Percentiles rank a stretch among this genome's conserved stretches.
phyloP scores from a whole-genome alignment of 2,888 invertebrate species.

The Eupithecia subumbrata region DNA sequence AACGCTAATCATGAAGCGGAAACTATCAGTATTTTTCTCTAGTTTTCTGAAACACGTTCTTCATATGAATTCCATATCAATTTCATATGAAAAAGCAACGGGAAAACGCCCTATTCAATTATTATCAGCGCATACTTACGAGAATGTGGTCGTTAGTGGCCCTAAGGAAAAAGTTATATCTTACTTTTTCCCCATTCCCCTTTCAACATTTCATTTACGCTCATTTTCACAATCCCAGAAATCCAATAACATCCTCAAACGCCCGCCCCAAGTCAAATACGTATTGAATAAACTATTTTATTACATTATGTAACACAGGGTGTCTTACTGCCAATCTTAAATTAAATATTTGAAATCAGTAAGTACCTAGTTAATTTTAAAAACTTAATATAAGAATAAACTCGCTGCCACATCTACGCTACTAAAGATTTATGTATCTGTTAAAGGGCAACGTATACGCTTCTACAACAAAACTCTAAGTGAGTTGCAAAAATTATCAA shows the following conservation, averaged over 20 bases:
- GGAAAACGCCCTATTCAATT: conserved; percentile 3
- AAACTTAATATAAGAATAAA: too few relatives aligned
- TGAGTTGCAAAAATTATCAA: too few relatives aligned
- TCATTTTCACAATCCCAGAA: conserved; percentile 16
- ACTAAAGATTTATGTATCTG: too few relatives aligned
- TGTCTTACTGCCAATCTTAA: background rate
- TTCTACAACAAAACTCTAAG: too few relatives aligned
- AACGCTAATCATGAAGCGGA: background rate
- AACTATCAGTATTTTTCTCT: background rate
- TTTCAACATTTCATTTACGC: conserved; percentile 8
- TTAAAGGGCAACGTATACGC: too few relatives aligned
- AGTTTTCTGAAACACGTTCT: background rate
- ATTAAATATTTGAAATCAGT: background rate
- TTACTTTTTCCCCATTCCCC: conserved; percentile 1
- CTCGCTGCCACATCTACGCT: too few relatives aligned
- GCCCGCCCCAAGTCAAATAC: conserved; percentile 16
- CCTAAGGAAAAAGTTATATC: conserved; percentile 11
- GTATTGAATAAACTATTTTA: conserved; percentile 34
- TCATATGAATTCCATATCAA: conserved; percentile 10
- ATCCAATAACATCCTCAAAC: conserved; percentile 12
- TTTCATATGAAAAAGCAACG: conserved; percentile 6
- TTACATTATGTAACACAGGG: conserved; percentile 10
- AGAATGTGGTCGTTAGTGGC: conserved; percentile 11
- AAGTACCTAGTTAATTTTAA: too few relatives aligned
- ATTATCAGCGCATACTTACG: conserved; percentile 11